These are phyloP conservation scores for Ammodytes dubius DNA, from an alignment of 2,113 vertebrate genomes.

Conservation along the genomic window DNA sequence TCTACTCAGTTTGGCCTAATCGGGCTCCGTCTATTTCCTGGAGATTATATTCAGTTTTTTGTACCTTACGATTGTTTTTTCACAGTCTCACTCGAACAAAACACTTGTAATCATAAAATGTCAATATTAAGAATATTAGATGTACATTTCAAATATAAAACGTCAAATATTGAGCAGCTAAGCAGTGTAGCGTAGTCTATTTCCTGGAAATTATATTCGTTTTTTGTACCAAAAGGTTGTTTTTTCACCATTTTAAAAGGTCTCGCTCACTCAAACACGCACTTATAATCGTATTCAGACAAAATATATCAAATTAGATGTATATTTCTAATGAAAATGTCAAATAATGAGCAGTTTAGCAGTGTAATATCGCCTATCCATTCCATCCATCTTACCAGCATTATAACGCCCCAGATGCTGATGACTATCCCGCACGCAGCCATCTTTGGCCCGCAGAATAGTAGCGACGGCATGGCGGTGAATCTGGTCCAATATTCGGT, in stretches of 20 bases:
- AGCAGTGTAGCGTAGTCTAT: rapidly evolving
- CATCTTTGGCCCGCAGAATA: slow-evolving; percentile 94
- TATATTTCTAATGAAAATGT: not conserved
- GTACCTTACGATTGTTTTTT: no score
- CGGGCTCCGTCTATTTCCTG: slow-evolving; percentile 42
- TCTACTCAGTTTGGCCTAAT: not conserved
- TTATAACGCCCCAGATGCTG: slow-evolving; percentile 93
- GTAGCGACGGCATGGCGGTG: slow-evolving; percentile 87
- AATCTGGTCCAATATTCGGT: not conserved
- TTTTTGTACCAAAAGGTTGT: no score
- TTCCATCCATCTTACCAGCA: slow-evolving; percentile 87
- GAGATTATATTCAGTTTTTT: rapidly evolving
- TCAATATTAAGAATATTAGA: rapidly evolving
- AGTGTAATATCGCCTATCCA: not conserved
- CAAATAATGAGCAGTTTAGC: no score
- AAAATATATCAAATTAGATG: rapidly evolving
- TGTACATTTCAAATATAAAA: rapidly evolving
- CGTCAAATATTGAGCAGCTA: no score
- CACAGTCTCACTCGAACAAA: rapidly evolving
- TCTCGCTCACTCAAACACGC: rapidly evolving
- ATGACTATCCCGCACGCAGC: slow-evolving; percentile 95
- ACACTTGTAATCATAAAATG: not conserved
- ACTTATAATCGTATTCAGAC: not conserved
- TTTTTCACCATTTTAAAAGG: not conserved
- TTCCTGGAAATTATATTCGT: slow-evolving; percentile 52